Conservation (phyloP, 2,797 vertebrate species). For the Cirrhinus mrigala region DNA sequence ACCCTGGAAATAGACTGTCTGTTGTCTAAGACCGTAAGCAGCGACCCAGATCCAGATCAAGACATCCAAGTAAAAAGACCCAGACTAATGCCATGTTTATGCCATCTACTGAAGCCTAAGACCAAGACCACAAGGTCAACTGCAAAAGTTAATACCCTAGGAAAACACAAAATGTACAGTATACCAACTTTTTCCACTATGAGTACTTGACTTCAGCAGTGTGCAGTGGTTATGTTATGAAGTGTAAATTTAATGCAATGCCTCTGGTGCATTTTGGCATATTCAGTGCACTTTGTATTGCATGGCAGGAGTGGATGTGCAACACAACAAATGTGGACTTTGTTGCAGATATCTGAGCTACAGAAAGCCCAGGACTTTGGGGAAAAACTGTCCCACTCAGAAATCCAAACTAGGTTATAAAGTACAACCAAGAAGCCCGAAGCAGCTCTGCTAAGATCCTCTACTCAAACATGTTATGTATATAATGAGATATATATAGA, state of each 20-base stretch:
- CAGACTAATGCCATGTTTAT: not conserved
- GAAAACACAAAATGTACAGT: not conserved
- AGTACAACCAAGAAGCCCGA: conserved; percentile 4
- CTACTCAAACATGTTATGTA: not conserved
- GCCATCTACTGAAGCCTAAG: not conserved
- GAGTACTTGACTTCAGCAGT: not conserved
- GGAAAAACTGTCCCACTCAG: conserved; percentile 25
- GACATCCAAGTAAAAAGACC: conserved; percentile 4
- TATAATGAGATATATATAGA: not conserved
- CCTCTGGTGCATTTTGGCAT: not conserved
- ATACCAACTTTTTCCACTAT: not conserved
- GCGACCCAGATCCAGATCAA: conserved; percentile 20
- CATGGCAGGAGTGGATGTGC: not conserved
- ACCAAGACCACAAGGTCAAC: not conserved
- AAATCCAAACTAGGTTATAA: conserved; percentile 43
- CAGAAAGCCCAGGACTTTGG: conserved; percentile 10
- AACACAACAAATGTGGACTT: not conserved
- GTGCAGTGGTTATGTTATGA: not conserved
- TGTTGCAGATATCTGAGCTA: conserved; percentile 1
- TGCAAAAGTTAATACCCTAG: not conserved
- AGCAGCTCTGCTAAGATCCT: conserved; percentile 4
- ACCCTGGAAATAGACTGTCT: conserved; percentile 11
- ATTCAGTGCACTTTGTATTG: conserved; percentile 14
- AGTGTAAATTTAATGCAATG: not conserved
- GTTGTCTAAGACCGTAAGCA: conserved; percentile 3